phyloP scores from a whole-genome alignment of 1,140 invertebrate genomes.

The Ruditapes philippinarum region DNA sequence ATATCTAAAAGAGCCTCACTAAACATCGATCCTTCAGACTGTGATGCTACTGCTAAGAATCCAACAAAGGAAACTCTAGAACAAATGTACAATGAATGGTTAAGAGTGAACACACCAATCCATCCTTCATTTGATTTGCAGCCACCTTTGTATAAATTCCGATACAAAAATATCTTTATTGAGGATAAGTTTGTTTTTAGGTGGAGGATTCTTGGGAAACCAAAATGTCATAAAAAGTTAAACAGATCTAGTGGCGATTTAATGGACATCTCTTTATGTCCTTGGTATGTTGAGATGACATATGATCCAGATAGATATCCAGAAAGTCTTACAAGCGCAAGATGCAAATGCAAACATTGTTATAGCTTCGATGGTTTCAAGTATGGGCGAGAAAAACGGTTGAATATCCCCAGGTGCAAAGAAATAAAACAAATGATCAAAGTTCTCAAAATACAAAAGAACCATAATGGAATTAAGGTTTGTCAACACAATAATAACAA shows the following conservation, averaged over 20 bases:
- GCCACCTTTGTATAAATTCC: background rate
- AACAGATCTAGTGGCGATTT: background rate
- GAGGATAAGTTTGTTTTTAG: background rate
- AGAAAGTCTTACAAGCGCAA: background rate
- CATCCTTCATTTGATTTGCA: background rate
- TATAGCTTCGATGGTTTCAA: background rate
- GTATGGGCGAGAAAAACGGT: background rate
- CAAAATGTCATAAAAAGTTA: background rate
- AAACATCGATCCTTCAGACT: no score
- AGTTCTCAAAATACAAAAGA: background rate
- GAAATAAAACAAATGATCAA: background rate
- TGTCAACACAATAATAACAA: background rate
- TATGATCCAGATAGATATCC: conserved; percentile 41
- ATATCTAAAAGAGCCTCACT: no score
- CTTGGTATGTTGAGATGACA: conserved; percentile 44
- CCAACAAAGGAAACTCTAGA: background rate
- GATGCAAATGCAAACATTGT: conserved; percentile 25
- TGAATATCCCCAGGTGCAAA: background rate
- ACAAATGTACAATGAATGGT: background rate
- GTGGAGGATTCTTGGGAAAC: background rate
- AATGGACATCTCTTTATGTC: conserved; percentile 35
- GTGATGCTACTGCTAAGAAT: background rate
- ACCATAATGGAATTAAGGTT: background rate
- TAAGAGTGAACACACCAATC: background rate
- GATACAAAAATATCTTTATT: background rate